A percentile compares a stretch with the other conserved stretches of the same genome.
Conservation (phyloP, 2,113 vertebrate species). For the Carettochelys insculpta region DNA sequence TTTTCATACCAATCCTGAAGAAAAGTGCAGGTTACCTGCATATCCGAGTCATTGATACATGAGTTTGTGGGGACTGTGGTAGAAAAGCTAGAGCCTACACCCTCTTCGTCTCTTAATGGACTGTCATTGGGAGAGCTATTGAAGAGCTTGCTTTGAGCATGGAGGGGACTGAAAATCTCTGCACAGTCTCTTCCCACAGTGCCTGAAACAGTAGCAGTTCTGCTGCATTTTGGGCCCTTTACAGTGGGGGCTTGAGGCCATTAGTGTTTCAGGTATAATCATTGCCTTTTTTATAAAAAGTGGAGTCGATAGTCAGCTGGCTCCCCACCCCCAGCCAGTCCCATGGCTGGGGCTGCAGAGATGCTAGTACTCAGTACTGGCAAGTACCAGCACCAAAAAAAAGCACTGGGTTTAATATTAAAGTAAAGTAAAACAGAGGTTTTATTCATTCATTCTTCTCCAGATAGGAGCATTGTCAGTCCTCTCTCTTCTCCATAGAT, state of each 20-base stretch:
- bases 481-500: background rate
- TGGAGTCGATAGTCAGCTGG: too few relatives aligned
- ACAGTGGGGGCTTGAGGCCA: accelerated
- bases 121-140: background rate
- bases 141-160: background rate
- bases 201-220: background rate
- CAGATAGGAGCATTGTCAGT: background rate
- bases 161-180: background rate
- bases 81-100: too few relatives aligned
- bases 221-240: background rate
- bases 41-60: background rate
- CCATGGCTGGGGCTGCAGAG: too few relatives aligned
- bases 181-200: background rate
- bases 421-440: too few relatives aligned
- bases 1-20: background rate
- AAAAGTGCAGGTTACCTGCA: background rate
- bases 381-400: too few relatives aligned
- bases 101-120: background rate
- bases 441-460: background rate
- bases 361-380: too few relatives aligned
- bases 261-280: background rate
- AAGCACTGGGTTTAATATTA: background rate
- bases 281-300: too few relatives aligned
- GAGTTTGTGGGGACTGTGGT: background rate
- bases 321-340: too few relatives aligned